A percentile compares a stretch with the other conserved stretches of the same genome.
These are phyloP conservation scores for Nicator chloris DNA, from an alignment of 2,113 vertebrate genomes.

Conservation along the genomic window DNA sequence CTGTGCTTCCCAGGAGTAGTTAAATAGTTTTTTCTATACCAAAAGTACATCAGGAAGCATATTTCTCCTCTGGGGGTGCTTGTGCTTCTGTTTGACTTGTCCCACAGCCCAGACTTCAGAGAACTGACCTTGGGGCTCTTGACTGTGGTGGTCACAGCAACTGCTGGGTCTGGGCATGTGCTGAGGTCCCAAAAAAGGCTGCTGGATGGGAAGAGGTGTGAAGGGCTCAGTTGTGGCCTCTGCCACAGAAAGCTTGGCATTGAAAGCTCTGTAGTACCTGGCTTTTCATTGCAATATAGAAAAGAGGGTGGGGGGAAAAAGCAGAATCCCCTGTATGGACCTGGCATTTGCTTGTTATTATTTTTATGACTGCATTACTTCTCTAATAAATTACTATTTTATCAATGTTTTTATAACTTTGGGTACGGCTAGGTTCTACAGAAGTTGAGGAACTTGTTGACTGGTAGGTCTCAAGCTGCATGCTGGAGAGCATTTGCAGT, in stretches of 20 bases:
- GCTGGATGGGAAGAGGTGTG: neutral
- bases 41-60: neutral
- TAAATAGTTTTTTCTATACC: neutral
- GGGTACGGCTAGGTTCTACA: neutral
- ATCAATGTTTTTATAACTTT: neutral
- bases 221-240: neutral
- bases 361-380: neutral
- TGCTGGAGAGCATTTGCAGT: neutral
- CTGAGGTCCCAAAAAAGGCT: neutral
- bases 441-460: neutral
- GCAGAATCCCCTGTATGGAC: neutral
- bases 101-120: neutral
- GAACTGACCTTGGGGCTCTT: neutral
- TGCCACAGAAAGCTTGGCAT: neutral
- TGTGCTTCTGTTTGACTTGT: neutral
- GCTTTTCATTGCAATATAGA: neutral
- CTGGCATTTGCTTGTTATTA: neutral
- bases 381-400: neutral
- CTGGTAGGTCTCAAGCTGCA: neutral
- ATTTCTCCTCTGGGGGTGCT: neutral
- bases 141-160: neutral
- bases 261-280: neutral
- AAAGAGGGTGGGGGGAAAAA: neutral
- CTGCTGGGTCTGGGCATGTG: neutral
- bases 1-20: neutral